Evolutionary conservation across 2,797 vertebrate species (phyloP).

Genomic region (Etheostoma nigrum): DNA sequence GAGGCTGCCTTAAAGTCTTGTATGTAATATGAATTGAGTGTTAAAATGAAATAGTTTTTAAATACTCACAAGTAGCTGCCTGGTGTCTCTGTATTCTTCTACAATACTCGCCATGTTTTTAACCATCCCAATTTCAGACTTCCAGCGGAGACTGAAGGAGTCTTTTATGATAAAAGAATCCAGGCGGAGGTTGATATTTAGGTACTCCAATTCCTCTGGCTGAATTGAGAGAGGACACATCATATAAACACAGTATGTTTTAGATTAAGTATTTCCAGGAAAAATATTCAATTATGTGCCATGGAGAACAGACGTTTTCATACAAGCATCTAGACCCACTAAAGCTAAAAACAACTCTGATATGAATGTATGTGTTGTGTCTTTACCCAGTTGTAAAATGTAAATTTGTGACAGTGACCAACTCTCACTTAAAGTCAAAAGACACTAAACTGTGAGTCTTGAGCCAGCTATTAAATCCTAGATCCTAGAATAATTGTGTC

Average conservation of each 20-base stretch:
- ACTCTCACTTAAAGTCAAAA: neutral
- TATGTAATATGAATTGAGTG: no score
- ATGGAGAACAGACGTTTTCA: neutral
- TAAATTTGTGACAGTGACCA: neutral
- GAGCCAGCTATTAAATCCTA: no score
- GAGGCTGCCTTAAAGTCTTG: no score
- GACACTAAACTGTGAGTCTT: no score
- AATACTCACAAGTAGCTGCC: slow-evolving; percentile 88
- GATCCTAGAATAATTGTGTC: no score
- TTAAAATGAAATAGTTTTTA: no score
- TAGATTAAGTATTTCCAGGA: neutral
- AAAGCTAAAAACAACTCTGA: neutral
- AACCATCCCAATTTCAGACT: slow-evolving; percentile 87
- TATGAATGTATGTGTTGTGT: neutral
- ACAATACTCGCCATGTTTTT: slow-evolving; percentile 89
- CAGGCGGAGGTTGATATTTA: slow-evolving; percentile 87
- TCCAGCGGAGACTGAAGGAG: slow-evolving; percentile 88
- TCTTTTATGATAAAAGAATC: slow-evolving; percentile 87
- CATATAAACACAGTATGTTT: neutral
- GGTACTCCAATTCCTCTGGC: slow-evolving; percentile 86
- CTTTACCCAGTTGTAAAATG: neutral
- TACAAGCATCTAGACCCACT: neutral
- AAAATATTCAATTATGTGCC: neutral
- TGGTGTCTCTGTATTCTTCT: slow-evolving; percentile 89
- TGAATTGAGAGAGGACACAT: slow-evolving; percentile 59